These are phyloP conservation scores for Microhierax caerulescens DNA, from an alignment of 2,797 vertebrate species.

Conservation along the genomic window DNA sequence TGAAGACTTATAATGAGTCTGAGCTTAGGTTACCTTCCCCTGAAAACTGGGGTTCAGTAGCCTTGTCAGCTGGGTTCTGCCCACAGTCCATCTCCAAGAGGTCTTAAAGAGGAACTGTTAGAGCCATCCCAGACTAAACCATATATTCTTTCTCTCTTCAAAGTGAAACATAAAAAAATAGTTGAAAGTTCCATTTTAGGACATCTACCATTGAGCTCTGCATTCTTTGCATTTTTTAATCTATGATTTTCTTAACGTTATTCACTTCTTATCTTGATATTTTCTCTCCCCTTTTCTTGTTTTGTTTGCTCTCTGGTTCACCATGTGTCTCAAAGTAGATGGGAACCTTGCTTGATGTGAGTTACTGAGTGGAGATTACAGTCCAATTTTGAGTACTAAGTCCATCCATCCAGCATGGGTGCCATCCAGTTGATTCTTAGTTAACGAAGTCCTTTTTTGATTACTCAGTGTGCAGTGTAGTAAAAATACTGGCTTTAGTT, in stretches of 20 bases:
- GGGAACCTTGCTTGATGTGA: not conserved
- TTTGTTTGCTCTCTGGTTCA: not conserved
- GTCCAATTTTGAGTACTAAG: not conserved
- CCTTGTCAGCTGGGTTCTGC: not conserved
- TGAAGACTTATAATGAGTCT: not conserved
- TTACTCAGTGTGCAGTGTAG: not conserved
- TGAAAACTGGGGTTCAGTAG: not conserved
- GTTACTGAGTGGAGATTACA: not conserved
- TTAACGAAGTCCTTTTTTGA: not conserved
- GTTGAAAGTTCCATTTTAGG: not conserved
- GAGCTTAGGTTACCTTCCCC: not conserved
- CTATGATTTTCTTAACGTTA: not conserved
- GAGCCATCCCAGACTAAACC: not conserved
- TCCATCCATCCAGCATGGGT: not conserved
- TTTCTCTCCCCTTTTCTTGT: not conserved
- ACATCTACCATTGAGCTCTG: not conserved
- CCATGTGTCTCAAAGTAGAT: not conserved
- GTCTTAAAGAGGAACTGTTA: not conserved
- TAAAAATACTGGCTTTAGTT: not conserved
- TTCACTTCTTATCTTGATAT: not conserved
- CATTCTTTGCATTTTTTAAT: not conserved
- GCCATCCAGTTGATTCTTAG: not conserved
- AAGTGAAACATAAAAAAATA: not conserved
- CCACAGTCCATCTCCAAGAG: not conserved
- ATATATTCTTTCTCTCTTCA: not conserved